phyloP scores from a whole-genome alignment of 2,797 vertebrate species.

The Poliocrania exsul region DNA sequence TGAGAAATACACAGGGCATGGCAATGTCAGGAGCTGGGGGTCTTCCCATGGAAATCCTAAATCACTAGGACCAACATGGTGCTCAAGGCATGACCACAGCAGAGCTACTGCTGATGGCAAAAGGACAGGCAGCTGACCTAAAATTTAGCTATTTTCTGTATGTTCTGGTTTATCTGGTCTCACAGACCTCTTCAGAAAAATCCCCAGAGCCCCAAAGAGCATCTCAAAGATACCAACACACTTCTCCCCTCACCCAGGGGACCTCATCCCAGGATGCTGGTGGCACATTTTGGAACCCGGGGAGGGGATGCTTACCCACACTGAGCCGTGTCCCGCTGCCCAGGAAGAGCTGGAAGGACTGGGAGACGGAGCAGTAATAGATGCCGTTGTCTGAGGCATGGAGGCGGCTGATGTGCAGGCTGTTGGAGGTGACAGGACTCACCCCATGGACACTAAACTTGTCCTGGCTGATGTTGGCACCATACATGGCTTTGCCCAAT shows the following conservation, averaged over 20 bases:
- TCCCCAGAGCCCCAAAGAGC: not conserved
- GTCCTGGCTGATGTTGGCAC: not conserved
- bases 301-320: conserved; percentile 36
- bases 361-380: conserved; percentile 43
- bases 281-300: accelerated
- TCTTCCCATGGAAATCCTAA: not conserved
- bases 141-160: not conserved
- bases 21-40: not conserved
- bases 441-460: not conserved
- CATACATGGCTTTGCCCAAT: not conserved
- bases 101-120: not conserved
- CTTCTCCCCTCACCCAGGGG: not conserved
- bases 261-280: not conserved
- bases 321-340: not conserved
- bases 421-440: not conserved
- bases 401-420: conserved; percentile 23
- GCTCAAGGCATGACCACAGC: not conserved
- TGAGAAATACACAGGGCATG: not conserved
- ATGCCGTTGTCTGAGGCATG: not conserved
- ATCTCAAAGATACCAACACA: accelerated
- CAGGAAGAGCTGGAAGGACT: conserved; percentile 43
- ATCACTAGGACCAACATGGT: accelerated
- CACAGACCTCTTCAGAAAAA: not conserved
- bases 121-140: not conserved
- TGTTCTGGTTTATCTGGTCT: accelerated